These are phyloP conservation scores for Dallia pectoralis DNA, from an alignment of 2,797 vertebrate species.

Conservation along the genomic window DNA sequence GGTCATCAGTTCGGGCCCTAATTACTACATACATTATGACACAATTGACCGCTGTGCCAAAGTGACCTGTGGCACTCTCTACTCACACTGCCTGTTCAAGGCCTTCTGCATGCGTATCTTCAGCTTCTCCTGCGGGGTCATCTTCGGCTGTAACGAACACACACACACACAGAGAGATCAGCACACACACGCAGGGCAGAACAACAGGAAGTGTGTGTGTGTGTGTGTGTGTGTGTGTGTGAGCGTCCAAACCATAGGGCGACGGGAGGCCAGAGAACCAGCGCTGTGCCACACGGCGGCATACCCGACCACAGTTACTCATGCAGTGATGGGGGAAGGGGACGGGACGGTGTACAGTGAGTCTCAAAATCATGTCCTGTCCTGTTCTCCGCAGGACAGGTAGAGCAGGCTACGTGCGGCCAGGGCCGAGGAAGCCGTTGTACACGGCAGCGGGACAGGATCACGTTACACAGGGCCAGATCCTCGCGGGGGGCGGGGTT, in stretches of 20 bases:
- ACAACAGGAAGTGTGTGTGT: slow-evolving; percentile 5
- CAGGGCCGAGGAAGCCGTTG: slow-evolving; percentile 12
- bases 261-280: background rate
- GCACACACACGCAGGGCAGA: slow-evolving; percentile 26
- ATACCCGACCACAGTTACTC: slow-evolving; percentile 20
- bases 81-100: slow-evolving; percentile 91
- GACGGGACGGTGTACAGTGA: too few species aligned
- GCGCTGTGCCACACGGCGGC: slow-evolving; percentile 31
- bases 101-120: slow-evolving; percentile 94
- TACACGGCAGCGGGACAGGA: slow-evolving; percentile 25
- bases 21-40: too few species aligned
- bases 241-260: slow-evolving; percentile 25
- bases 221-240: slow-evolving; percentile 26
- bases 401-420: background rate
- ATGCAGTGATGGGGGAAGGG: too few species aligned
- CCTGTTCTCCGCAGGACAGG: slow-evolving; percentile 18
- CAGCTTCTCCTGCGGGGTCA: slow-evolving; percentile 91
- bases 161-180: slow-evolving; percentile 63
- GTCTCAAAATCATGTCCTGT: slow-evolving; percentile 27
- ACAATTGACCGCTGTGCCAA: too few species aligned
- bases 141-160: slow-evolving; percentile 84
- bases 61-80: background rate
- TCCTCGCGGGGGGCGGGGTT: too few species aligned
- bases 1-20: too few species aligned
- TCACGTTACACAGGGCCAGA: slow-evolving; percentile 28